Base-by-base conservation (phyloP, 1,140 invertebrate species). In the Zelostemma sp. region DNA sequence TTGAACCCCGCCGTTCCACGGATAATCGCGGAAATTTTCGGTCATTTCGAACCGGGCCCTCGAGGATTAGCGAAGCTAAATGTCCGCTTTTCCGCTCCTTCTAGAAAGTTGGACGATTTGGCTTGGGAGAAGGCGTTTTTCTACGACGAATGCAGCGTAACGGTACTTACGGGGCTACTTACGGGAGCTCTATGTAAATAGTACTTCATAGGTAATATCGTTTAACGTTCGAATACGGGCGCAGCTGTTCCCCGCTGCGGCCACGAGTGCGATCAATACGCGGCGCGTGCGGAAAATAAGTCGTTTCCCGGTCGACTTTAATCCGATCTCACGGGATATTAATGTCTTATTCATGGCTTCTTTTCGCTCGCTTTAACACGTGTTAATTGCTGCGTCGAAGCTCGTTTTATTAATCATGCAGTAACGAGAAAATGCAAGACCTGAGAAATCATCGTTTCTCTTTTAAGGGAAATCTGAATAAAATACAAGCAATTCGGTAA, bases 241-340 rank as follows among this genome's bases (percentile, higher is more conserved):
- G 48, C 48, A 50, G 48, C 48, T 50, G 48, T 50, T 50, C 28
- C 14, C 33, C 31, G 48, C n/a, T 21, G 45, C 18, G 47, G 14
- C 18, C n/a, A 35, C 48, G 16, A 14, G 12, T 1, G 17, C 48
- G 48, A 35, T 35, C 48, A 9, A 38, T 50, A 35, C 11, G 31
- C 9, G 48, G 48, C 48, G 48, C 48, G 48, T 50, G 48, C 48
- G 48, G 48, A 50, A 50, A 50, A 50, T 50, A 50, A 50, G 48
- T 35, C 48, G 48, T 50, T 50, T 50, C 48, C 48, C 48, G 31
- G 14, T 50, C 18, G 43, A 1, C 48, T 50, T 38, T 50, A 50
- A 50, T 50, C 48, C 48, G 48, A 50, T 50, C 33, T 12, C 48
- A 50, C 48, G 43, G 43, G 43, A 46, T 19, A 46, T 43, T 43